These are phyloP conservation scores for Camponotus fellah DNA, from an alignment of 2,888 invertebrate genomes.

Conservation along the genomic window DNA sequence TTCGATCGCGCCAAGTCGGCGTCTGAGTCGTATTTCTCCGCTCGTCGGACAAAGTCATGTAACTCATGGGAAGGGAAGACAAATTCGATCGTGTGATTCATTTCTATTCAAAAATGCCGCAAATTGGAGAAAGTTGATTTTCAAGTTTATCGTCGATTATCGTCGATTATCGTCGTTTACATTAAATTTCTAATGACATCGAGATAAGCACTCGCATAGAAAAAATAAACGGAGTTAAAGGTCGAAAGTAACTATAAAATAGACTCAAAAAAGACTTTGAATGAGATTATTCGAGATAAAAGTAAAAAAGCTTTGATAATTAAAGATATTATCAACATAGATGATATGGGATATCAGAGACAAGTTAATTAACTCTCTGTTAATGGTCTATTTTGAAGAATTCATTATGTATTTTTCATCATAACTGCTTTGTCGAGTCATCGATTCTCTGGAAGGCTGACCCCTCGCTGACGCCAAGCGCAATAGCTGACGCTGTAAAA, in stretches of 20 bases:
- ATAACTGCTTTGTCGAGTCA: neutral
- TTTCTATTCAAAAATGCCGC: neutral
- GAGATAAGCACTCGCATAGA: neutral
- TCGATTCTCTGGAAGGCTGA: neutral
- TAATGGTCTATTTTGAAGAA: neutral
- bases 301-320: neutral
- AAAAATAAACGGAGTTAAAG: too few relatives aligned
- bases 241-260: neutral
- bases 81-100: slow-evolving; percentile 14
- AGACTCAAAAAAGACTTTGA: neutral
- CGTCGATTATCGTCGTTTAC: neutral
- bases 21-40: slow-evolving; percentile 33
- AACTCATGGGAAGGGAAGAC: neutral
- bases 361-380: neutral
- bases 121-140: neutral
- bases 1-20: slow-evolving; percentile 38
- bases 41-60: neutral
- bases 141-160: neutral
- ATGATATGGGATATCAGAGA: neutral
- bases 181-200: neutral
- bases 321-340: neutral
- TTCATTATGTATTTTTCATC: neutral
- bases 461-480: neutral
- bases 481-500: neutral
- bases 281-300: neutral